Conservation (phyloP, 2,113 vertebrate genomes). For the Chionis minor region DNA sequence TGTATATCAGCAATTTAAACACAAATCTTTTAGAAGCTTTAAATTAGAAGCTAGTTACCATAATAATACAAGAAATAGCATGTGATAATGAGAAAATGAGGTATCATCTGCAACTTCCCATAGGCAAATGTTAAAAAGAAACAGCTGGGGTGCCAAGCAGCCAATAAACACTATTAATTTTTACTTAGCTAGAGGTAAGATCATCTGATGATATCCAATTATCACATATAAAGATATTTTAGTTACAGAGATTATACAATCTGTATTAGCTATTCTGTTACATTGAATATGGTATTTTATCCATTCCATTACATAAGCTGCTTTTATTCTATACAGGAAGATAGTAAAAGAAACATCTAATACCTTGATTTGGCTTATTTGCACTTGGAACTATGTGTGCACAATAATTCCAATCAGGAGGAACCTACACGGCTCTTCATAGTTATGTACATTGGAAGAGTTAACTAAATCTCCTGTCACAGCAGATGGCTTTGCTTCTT, state of each 20-base stretch:
- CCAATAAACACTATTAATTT: not conserved
- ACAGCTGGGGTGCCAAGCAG: not conserved
- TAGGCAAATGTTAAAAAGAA: not conserved
- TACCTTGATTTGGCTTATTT: fast-evolving
- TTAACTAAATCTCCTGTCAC: not conserved
- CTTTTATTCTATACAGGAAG: not conserved
- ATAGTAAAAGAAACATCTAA: not conserved
- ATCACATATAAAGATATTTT: not conserved
- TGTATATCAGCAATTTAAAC: not conserved
- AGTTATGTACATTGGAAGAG: not conserved
- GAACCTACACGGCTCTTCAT: not conserved
- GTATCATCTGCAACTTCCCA: not conserved
- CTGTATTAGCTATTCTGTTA: not conserved
- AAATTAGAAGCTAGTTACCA: too few relatives aligned
- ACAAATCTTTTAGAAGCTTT: not conserved
- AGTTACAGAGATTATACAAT: not conserved
- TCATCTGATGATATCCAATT: not conserved
- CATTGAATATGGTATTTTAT: not conserved
- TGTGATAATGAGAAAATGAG: not conserved
- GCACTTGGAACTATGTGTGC: not conserved
- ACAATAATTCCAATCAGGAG: not conserved
- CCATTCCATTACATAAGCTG: not conserved
- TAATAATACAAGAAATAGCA: not conserved
- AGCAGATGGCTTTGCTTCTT: not conserved
- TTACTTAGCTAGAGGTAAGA: not conserved